Base-by-base conservation (phyloP, 2,888 invertebrate species). In the Sphaerophoria taeniata region DNA sequence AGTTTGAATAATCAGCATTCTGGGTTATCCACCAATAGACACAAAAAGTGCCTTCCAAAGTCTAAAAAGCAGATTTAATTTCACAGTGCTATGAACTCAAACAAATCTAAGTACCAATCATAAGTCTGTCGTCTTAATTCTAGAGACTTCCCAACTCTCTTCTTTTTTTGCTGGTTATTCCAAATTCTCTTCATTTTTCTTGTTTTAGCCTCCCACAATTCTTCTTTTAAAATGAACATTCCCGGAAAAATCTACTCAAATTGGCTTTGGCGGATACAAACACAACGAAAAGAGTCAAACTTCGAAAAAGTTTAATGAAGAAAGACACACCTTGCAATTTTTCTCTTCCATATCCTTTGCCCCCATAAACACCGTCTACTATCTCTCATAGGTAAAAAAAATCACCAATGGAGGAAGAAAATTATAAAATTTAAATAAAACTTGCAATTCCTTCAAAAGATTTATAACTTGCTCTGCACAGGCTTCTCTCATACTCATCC, bases 401-500 rank as follows among this genome's bases (percentile, higher is more conserved):
- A 36, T 60, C 60, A 43, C 12, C 24, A 43, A 43, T 1, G 24
- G 43, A 43, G 14, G 16, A 24, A 16, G 0, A 16, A 31, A 9
- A 36, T 36, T 34, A 58, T 58, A 78, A 73, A 63, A 47, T 67
- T 73, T 45, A 53, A 67, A 73, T 72, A 58, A 79, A 72, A 73
- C 72, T 67, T 72, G 34, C 78, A 60, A 79, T 61, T 51, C 34
- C 60, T 60, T 14, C 34, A 61, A 39, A 56, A 43, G 65, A 72
- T 58, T 72, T 65, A 34, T 47, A 67, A 67, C 49, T 36, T 65
- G 16, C 9, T 34, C 24, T 11, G 16, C 65, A 24, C 33, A 5
- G 45, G 63, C 14, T 47, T 31, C 33, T 34, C 9, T 7, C 33
- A 6, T 2, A 0, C 12, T 43, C 43, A 43, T 43, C 33, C 11